These are phyloP conservation scores for Tanypteryx hageni DNA, from an alignment of 2,888 invertebrate species.

Conservation along the genomic window DNA sequence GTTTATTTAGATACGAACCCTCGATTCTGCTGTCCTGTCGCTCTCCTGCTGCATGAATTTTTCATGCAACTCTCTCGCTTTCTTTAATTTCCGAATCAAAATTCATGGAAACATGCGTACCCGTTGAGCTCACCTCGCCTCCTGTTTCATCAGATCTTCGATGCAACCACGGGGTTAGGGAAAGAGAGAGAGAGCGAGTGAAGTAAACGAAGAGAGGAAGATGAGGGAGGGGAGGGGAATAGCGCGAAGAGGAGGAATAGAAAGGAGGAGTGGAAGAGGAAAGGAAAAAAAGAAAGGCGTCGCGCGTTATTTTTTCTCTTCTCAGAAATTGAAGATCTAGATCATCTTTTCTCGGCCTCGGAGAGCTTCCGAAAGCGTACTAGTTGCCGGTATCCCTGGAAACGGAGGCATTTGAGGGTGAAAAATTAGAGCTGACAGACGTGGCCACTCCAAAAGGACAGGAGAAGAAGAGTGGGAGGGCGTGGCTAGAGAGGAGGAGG, in stretches of 20 bases:
- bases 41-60: slow-evolving; percentile 31
- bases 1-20: slow-evolving; percentile 16
- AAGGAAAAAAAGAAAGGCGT: not conserved
- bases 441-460: not conserved
- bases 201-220: too few relatives aligned
- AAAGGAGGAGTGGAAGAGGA: not conserved
- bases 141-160: not conserved
- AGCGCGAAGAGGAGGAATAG: not conserved
- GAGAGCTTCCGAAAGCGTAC: not conserved
- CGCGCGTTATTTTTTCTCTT: too few relatives aligned
- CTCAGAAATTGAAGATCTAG: not conserved
- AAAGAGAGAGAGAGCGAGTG: too few relatives aligned
- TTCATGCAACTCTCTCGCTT: not conserved
- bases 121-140: not conserved
- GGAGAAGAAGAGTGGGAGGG: not conserved
- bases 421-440: slow-evolving; percentile 22
- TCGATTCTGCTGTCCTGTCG: not conserved
- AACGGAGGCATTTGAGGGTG: slow-evolving; percentile 13
- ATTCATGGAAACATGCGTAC: slow-evolving; percentile 39
- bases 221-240: not conserved
- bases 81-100: slow-evolving; percentile 47
- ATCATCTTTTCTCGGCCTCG: not conserved
- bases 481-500: not conserved
- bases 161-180: not conserved
- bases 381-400: not conserved